Evolutionary conservation across 2,113 vertebrate species (phyloP), one percentile per base, ranked within the genome.

Genomic region (Thamnaconus septentrionalis): DNA sequence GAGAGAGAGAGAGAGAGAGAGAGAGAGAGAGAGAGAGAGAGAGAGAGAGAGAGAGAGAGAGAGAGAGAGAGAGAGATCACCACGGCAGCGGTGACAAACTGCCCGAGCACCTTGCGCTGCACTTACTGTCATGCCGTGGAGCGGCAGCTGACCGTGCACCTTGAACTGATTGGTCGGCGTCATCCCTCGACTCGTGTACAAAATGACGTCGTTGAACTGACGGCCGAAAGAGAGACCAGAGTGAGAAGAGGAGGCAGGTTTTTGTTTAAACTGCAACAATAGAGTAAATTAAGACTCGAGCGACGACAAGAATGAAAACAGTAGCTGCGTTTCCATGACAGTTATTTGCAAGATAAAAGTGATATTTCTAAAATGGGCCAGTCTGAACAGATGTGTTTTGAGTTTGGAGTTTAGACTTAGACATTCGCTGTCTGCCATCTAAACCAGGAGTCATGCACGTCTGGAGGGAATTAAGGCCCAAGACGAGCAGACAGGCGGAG

Each of bases 161-260:
- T 96, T 98, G 82, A 99, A 99, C 84, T 98, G 97, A 86, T 98
- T 99, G 1, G 94, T 93, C 8, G 93, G 83, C 0, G 93, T 98
- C 88, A 98, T 94, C 56, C 96, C 96, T 84, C 96, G 92, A 85
- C 96, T 97, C 1, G 96, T 98, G 87, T 98, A 98, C 81, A 99
- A 66, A 70, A 99, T 84, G 48, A 95, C 84, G 8, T 98, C 97
- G 1, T 91, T 98, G 85, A 99, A 99, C 97, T 99, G 61, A 64
- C 3, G 31, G 68, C 55, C 40, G 50, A 52, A n/a, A 51, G 49
- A 50, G 49, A 50, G 49, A 50, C 9, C 18, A 50, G 49, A 50
- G 49, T n/a, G 49, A 51, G 49, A 51, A 4, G 11, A 51, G 49
- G 11, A 11, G 44, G 5, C 44, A 1, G 44, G 5, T 45, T 45